These are phyloP conservation scores for Nymphalis io DNA, from an alignment of 1,140 invertebrate species.

Conservation along the genomic window DNA sequence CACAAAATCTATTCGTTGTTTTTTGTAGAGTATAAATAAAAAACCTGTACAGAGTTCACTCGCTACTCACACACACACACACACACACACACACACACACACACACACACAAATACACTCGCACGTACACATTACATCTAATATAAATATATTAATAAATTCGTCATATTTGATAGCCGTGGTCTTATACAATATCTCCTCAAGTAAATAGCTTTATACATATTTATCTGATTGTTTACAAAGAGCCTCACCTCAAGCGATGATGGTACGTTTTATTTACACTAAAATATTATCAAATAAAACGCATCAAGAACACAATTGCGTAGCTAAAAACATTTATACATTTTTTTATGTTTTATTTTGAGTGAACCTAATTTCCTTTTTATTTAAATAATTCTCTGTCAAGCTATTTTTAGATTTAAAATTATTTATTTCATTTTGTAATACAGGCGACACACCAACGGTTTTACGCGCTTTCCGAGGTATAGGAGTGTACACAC, in stretches of 20 bases:
- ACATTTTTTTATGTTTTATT: no score
- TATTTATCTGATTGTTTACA: conserved; percentile 4
- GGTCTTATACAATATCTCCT: neutral
- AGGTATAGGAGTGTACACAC: no score
- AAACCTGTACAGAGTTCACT: conserved; percentile 26
- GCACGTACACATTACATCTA: conserved; percentile 8
- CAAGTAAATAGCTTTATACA: neutral
- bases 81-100: conserved; percentile 27
- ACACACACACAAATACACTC: conserved; percentile 29
- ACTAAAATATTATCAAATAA: neutral
- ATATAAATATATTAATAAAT: conserved; percentile 56
- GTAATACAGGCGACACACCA: no score
- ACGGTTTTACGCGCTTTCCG: no score
- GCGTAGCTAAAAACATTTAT: neutral
- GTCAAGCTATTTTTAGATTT: no score
- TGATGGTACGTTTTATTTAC: conserved; percentile 9
- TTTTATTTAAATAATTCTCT: no score
- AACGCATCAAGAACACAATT: neutral
- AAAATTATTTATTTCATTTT: no score
- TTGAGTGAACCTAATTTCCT: no score
- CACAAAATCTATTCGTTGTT: conserved; percentile 18
- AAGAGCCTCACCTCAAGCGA: neutral
- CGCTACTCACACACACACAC: conserved; percentile 24
- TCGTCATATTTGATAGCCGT: conserved; percentile 37
- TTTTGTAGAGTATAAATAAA: conserved; percentile 42